A percentile compares a stretch with the other conserved stretches of the same genome.
These are phyloP conservation scores for Pluvianellus socialis DNA, from an alignment of 2,113 vertebrate genomes.

Conservation along the genomic window DNA sequence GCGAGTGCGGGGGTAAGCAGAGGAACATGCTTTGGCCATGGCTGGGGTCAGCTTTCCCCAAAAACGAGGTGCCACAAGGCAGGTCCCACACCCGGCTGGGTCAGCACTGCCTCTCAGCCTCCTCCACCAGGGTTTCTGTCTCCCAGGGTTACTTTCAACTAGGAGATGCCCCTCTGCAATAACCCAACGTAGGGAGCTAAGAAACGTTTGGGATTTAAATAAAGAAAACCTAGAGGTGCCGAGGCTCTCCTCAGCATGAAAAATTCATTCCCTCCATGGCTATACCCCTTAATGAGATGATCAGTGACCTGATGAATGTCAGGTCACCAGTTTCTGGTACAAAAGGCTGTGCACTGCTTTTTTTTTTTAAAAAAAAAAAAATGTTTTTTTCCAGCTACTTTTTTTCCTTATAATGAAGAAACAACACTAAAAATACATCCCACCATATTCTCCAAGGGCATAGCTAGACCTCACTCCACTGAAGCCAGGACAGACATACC, in stretches of 20 bases:
- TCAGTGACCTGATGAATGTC: background rate
- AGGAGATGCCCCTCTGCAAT: background rate
- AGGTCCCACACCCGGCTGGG: background rate
- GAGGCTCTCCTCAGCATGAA: background rate
- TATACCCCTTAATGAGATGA: background rate
- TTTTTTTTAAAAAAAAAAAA: background rate
- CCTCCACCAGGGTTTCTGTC: background rate
- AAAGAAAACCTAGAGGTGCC: background rate
- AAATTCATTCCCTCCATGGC: background rate
- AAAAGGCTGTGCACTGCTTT: background rate
- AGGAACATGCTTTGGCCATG: accelerated
- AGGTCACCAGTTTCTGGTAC: background rate
- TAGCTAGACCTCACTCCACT: background rate
- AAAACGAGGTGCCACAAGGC: background rate
- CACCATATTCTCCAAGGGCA: background rate
- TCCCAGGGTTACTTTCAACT: background rate
- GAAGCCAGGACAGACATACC: background rate
- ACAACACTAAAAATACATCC: background rate
- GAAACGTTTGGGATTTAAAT: background rate
- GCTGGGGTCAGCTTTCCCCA: too few species aligned
- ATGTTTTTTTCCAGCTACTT: background rate
- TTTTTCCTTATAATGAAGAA: background rate
- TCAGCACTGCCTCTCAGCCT: background rate
- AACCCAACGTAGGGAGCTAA: background rate
- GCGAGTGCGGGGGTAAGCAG: background rate